phyloP scores from a whole-genome alignment of 2,797 vertebrate genomes.

The Sebastes minor region DNA sequence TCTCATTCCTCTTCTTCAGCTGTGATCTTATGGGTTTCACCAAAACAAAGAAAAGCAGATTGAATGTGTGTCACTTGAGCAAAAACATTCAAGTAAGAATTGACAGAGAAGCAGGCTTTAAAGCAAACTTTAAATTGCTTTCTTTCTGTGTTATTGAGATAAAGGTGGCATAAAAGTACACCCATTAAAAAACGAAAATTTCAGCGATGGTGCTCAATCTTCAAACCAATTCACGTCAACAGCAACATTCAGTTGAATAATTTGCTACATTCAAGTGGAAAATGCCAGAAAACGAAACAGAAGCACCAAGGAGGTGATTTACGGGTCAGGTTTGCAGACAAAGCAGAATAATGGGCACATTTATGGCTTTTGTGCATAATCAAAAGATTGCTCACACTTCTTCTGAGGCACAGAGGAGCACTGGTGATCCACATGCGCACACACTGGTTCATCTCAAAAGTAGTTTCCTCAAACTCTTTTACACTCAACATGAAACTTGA shows the following conservation, averaged over 20 bases:
- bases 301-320: conserved; percentile 38
- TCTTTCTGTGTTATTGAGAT: neutral
- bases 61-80: neutral
- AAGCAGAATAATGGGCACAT: conserved; percentile 13
- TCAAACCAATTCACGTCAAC: conserved; percentile 19
- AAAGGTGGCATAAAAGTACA: neutral
- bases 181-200: neutral
- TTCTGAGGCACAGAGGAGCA: conserved; percentile 19
- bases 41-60: neutral
- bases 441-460: conserved; percentile 4
- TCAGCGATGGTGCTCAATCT: neutral
- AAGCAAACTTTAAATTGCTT: neutral
- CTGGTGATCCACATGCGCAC: neutral
- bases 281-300: conserved; percentile 23
- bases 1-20: neutral
- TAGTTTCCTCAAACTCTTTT: neutral
- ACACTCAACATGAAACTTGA: conserved; percentile 4
- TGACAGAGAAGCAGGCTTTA: neutral
- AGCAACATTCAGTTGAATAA: conserved; percentile 35
- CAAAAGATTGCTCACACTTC: neutral
- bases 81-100: conserved; percentile 13
- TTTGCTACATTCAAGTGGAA: conserved; percentile 57
- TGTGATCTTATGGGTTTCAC: neutral
- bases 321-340: neutral
- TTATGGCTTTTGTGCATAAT: conserved; percentile 6